Evolutionary conservation across 2,797 vertebrate species (phyloP).

Genomic region (Sebastes steindachneri): DNA sequence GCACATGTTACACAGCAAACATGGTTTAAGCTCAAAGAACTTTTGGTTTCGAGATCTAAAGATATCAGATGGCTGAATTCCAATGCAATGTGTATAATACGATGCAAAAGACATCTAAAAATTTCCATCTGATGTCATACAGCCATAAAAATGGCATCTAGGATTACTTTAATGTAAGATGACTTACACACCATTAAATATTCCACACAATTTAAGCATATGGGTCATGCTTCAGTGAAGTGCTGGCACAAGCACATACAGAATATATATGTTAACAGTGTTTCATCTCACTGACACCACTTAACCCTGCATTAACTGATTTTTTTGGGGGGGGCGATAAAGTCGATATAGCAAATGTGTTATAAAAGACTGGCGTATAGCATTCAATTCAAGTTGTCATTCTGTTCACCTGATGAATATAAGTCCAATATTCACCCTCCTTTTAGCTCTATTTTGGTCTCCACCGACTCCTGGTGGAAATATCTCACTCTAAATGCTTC

Average conservation of each 20-base stretch:
- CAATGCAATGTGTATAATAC: neutral
- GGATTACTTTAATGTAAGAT: neutral
- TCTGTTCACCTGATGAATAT: neutral
- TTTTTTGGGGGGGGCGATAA: neutral
- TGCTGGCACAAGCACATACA: neutral
- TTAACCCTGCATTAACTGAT: neutral
- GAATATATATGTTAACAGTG: neutral
- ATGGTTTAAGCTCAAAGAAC: neutral
- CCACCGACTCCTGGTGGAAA: neutral
- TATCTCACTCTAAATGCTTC: neutral
- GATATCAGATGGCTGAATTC: neutral
- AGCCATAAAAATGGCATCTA: neutral
- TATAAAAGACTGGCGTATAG: neutral
- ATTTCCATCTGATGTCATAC: neutral
- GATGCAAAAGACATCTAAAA: neutral
- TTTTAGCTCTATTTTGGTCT: neutral
- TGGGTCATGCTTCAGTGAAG: slow-evolving; percentile 1
- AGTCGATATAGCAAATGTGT: neutral
- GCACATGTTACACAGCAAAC: neutral
- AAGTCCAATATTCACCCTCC: neutral
- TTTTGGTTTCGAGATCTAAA: neutral
- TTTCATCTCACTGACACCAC: neutral
- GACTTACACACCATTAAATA: neutral
- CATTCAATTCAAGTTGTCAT: neutral
- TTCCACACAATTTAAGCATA: neutral